These are phyloP conservation scores for Isaurus tuberculatus DNA, from an alignment of 92 coral and sea anemone species.

Conservation along the genomic window DNA sequence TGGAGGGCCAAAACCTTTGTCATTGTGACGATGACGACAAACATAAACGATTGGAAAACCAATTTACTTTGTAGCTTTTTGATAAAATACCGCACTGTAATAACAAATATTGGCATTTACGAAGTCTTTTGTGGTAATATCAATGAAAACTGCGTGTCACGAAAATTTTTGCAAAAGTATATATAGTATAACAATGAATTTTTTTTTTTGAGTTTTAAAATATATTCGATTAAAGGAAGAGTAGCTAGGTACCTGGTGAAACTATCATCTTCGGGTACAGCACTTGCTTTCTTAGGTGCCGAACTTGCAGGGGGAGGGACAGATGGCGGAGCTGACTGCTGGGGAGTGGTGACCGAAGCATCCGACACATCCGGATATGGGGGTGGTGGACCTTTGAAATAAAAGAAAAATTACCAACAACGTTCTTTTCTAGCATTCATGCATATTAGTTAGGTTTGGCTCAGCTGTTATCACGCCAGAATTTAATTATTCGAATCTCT, in stretches of 20 bases:
- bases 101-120: not conserved
- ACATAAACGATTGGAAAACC: not conserved
- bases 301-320: constrained; percentile 45
- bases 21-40: not conserved
- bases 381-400: constrained; percentile 24
- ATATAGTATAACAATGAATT: not conserved
- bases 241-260: constrained; percentile 67
- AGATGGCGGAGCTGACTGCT: constrained; percentile 55
- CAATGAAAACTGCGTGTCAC: not conserved
- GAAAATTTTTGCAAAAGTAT: not conserved
- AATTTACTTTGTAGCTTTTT: not conserved
- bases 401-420: not conserved
- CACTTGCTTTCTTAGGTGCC: constrained; percentile 74
- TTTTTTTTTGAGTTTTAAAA: no score
- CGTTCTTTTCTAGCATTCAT: no score
- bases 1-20: not conserved
- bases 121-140: not conserved
- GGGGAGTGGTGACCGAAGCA: constrained; percentile 10
- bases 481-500: no score
- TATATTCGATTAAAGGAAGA: no score
- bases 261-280: constrained; percentile 87
- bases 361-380: constrained; percentile 25
- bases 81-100: not conserved
- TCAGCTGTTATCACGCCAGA: no score
- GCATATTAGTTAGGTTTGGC: no score